Base-by-base conservation (phyloP, 1,140 invertebrate genomes). In the Camponotus floridanus region DNA sequence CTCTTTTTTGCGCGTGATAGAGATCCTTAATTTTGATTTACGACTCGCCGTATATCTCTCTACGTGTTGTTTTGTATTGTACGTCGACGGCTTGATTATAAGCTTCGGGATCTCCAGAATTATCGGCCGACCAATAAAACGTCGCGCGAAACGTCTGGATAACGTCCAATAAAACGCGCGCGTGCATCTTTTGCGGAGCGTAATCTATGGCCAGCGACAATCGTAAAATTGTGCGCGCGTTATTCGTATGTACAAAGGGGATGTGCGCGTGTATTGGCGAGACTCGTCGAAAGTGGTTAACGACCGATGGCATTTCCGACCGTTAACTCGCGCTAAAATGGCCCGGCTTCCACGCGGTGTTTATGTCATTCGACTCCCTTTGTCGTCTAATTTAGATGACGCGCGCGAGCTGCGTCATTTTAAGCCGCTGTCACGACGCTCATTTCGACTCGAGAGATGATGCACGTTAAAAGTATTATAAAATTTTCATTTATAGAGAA, bases 381-480 rank as follows among this genome's bases (percentile, higher is more conserved):
- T 76, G 76, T 86, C 84, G 76, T 88, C 70, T 64, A 89, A 89
- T 89, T 89, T 88, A 48, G 31, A 61, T 48, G 73, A 76, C 71
- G 62, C 45, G 73, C 51, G 26, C 62, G 48, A 64, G 74, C 61
- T 51, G 65, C 31, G 36, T 36, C 62, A 68, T 39, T 68, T 79
- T 48, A 76, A 65, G 21, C 18, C 51, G 26, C 85, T 64, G 18
- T 64, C 15, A 9, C 31, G 70, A 73, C 31, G 33, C 64, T 71
- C 8, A 21, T 62, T 18, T 48, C 59, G 51, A 26, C 57, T 61
- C 26, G 26, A 26, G 26, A 31, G 31, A 36, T 39, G 31, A 42
- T 31, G 18, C 18, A 51, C 33, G n/a, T 15, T 3, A 33, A 18
- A 8, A 8, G 4, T 11, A 68, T 15, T 31, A 6, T 1, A 11